phyloP scores from a whole-genome alignment of 2,888 invertebrate genomes.

The Amblyjoppa fuscipennis region DNA sequence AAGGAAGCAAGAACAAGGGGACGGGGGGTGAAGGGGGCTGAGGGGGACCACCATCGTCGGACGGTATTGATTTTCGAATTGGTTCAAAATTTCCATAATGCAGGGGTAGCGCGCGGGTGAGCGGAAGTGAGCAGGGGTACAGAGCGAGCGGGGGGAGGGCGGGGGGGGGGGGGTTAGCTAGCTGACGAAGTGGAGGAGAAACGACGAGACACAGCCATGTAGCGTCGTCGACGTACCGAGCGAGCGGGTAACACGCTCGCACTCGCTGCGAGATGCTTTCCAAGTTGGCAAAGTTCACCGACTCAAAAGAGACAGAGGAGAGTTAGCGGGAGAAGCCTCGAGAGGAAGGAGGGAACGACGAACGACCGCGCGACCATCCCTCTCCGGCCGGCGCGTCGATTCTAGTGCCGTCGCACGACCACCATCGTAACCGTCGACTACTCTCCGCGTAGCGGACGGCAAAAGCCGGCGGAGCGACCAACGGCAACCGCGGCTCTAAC shows the following conservation, averaged over 20 bases:
- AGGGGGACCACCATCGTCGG: slow-evolving; percentile 69
- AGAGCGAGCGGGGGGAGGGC: slow-evolving; percentile 47
- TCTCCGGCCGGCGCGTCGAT: slow-evolving; percentile 70
- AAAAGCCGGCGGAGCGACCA: not conserved
- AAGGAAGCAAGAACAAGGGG: slow-evolving; percentile 43
- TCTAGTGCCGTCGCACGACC: slow-evolving; percentile 9
- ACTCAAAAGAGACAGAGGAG: slow-evolving; percentile 79
- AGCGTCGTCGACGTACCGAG: slow-evolving; percentile 18
- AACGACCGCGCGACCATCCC: slow-evolving; percentile 57
- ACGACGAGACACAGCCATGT: slow-evolving; percentile 34
- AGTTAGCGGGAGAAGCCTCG: slow-evolving; percentile 21
- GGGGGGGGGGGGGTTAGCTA: slow-evolving; percentile 30
- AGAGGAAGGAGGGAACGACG: slow-evolving; percentile 41
- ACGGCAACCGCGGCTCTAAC: not conserved
- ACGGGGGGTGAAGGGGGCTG: slow-evolving; percentile 39
- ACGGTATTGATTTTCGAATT: slow-evolving; percentile 85
- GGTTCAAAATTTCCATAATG: slow-evolving; percentile 85
- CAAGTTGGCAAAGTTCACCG: slow-evolving; percentile 83
- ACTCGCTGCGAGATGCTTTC: slow-evolving; percentile 76
- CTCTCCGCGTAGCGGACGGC: not conserved
- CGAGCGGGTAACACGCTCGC: slow-evolving; percentile 19
- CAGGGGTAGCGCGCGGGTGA: slow-evolving; percentile 69
- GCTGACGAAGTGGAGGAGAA: slow-evolving; percentile 68
- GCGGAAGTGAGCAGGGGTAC: slow-evolving; percentile 36
- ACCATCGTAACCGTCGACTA: not conserved